These are phyloP conservation scores for Vultur gryphus DNA, from an alignment of 2,797 vertebrate species.

Conservation along the genomic window DNA sequence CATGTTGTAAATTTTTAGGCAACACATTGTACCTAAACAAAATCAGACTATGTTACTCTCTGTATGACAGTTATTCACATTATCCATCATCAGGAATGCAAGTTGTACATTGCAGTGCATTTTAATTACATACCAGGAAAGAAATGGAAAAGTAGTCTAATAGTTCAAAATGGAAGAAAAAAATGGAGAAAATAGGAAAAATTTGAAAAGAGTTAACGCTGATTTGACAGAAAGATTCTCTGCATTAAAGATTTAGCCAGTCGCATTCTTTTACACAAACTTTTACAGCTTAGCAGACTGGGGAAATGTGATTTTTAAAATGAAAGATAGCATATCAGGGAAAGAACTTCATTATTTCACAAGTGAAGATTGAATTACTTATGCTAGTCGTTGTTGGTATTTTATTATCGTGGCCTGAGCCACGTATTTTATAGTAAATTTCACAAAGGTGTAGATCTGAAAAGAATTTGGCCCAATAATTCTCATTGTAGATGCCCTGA, in stretches of 20 bases:
- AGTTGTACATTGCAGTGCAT: background rate
- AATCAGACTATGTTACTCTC: background rate
- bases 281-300: background rate
- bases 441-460: background rate
- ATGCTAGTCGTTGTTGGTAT: background rate
- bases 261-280: background rate
- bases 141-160: background rate
- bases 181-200: background rate
- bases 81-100: background rate
- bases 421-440: background rate
- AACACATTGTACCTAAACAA: background rate
- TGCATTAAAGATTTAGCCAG: background rate
- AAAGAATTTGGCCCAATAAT: background rate
- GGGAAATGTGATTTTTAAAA: background rate
- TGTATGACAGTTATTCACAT: background rate
- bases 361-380: background rate
- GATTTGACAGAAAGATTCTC: background rate
- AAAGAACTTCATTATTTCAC: background rate
- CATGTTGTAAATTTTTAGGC: background rate
- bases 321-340: background rate
- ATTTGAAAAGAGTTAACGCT: background rate
- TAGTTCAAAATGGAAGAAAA: background rate
- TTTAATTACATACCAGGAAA: background rate
- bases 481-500: background rate
- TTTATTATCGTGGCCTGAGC: background rate